Conservation (phyloP, 2,797 vertebrate species). For the Arctocebus calabarensis region DNA sequence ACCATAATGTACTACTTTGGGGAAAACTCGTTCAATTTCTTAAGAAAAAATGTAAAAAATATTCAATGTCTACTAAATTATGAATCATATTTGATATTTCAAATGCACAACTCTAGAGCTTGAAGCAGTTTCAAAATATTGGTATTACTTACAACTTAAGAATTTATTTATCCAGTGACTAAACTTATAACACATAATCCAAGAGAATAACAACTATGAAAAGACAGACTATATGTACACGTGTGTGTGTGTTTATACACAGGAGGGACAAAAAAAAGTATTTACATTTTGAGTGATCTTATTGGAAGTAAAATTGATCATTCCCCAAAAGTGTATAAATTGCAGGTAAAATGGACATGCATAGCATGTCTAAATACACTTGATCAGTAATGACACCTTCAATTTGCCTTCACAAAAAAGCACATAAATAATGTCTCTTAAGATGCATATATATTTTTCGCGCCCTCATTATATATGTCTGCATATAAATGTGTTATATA, state of each 20-base stretch:
- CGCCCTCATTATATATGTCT: background rate
- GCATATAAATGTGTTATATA: background rate
- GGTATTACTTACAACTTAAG: background rate
- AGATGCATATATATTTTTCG: too few species aligned
- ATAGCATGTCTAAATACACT: too few species aligned
- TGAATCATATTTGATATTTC: background rate
- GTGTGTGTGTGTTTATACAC: background rate
- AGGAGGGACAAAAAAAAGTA: too few species aligned
- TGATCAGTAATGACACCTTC: too few species aligned
- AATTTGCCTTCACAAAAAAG: too few species aligned
- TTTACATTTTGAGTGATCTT: too few species aligned
- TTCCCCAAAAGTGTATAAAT: too few species aligned
- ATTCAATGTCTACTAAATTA: background rate
- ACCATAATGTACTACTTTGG: background rate
- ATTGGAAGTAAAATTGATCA: background rate
- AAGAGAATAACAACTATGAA: background rate
- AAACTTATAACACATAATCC: background rate
- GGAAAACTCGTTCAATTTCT: background rate
- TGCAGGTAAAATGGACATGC: too few species aligned
- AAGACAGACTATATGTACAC: background rate
- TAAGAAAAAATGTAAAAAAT: background rate
- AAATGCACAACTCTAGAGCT: background rate
- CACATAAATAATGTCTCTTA: too few species aligned
- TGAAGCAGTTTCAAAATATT: background rate
- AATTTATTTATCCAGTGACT: background rate